Conservation (phyloP, 2,797 vertebrate genomes). For the Balearica regulorum region DNA sequence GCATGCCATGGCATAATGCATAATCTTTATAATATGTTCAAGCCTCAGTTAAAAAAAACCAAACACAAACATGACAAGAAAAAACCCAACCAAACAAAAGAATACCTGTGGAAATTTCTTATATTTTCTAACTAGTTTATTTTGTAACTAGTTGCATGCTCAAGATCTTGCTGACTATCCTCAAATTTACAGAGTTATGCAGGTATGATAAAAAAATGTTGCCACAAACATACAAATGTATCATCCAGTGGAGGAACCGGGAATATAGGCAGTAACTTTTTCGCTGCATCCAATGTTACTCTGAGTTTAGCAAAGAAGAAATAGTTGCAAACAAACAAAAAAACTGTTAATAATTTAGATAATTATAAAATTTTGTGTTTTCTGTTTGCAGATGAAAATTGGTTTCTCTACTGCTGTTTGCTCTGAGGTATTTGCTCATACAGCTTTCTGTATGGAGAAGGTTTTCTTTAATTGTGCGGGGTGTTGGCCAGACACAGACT, state of each 20-base stretch:
- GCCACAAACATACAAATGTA: not conserved
- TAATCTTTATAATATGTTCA: not conserved
- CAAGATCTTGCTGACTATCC: not conserved
- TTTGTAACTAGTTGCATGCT: not conserved
- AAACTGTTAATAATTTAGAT: not conserved
- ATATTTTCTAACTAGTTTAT: not conserved
- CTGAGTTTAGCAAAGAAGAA: not conserved
- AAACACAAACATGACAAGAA: not conserved
- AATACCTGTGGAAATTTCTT: not conserved
- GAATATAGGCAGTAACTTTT: not conserved
- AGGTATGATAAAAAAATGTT: not conserved
- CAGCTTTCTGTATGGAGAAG: not conserved
- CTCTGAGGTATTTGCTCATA: not conserved
- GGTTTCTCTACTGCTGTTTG: not conserved
- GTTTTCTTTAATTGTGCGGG: fast-evolving
- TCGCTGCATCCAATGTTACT: not conserved
- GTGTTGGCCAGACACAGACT: not conserved
- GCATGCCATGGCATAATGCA: not conserved
- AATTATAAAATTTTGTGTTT: not conserved
- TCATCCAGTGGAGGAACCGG: not conserved
- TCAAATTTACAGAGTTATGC: not conserved
- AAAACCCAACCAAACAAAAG: not conserved
- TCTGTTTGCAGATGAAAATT: not conserved
- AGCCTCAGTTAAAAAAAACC: not conserved
- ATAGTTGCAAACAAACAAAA: not conserved